Base-by-base conservation (phyloP, 1,140 invertebrate genomes). In the Drosophila mojavensis region DNA sequence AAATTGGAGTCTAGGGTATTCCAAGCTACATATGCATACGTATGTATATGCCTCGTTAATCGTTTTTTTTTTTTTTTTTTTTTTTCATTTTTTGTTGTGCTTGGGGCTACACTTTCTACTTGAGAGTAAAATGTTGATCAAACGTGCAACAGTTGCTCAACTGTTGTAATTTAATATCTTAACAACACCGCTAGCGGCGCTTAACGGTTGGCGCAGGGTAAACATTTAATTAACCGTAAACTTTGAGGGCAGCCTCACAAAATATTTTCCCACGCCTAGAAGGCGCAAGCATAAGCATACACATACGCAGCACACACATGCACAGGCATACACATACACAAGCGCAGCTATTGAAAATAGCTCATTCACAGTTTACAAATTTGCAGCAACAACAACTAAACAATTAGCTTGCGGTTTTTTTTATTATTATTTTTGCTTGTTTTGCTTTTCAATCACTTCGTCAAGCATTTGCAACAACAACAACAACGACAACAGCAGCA, bases 161-260 rank as follows among this genome's bases (percentile, higher is more conserved):
- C 26, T 13, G 43, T 41, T 60, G 83, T 83, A 88, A 88, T 80
- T 88, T 80, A 83, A 88, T 88, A 82, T 77, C 36, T 39, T 10
- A 39, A 56, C 63, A 75, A 47, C 54, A 58, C 20, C 50, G 64
- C 70, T 39, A 47, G 56, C 50, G 70, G 70, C 70, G 70, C 56
- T 68, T 73, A 73, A 73, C 70, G 70, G 70, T 73, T 61, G 68
- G 50, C 70, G 41, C 50, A 68, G 56, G 81, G 83, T 84, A 88
- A 86, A 86, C 84, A 83, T 74, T 89, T 89, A 86, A 86, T 86
- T 83, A 89, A 86, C 72, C 84, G 83, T 88, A 83, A 86, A 86
- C 78, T 88, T 79, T 58, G 36, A 53, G 83, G 72, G 59, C 77
- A 79, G 56, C 66, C 76, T 47, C 68, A 81, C 56, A 79, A 86